Evolutionary conservation across 2,888 invertebrate genomes (phyloP).

Genomic region (Drosophila mimetica): DNA sequence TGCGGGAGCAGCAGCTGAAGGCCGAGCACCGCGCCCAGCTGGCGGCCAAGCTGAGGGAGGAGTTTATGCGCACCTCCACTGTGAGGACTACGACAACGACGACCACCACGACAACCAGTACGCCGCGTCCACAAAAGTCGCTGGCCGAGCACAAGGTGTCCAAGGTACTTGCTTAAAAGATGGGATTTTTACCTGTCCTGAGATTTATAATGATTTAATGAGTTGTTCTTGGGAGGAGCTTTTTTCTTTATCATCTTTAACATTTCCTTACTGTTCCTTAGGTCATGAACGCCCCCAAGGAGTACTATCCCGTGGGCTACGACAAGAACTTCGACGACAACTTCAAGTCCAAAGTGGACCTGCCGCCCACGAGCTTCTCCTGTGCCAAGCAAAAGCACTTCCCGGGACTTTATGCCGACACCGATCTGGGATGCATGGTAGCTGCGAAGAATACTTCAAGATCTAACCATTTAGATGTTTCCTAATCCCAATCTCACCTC

Average conservation of each 20-base stretch:
- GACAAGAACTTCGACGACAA: constrained; percentile 96
- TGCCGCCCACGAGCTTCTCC: constrained; percentile 93
- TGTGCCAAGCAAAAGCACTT: constrained; percentile 96
- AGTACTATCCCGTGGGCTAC: constrained; percentile 94
- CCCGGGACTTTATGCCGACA: constrained; percentile 94
- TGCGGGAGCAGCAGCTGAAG: constrained; percentile 89
- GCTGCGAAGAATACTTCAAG: no score
- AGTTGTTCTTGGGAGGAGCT: no score
- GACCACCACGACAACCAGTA: constrained; percentile 83
- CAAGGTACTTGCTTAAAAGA: constrained; percentile 51
- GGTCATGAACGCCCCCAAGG: constrained; percentile 95
- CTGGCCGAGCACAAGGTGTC: constrained; percentile 76
- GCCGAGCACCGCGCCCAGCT: constrained; percentile 85
- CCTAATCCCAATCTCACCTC: background rate
- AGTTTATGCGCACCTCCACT: constrained; percentile 85
- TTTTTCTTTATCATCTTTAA: background rate
- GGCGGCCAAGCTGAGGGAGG: constrained; percentile 78
- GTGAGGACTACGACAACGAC: constrained; percentile 84
- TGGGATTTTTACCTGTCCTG: no score
- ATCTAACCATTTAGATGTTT: background rate
- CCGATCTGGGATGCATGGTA: constrained; percentile 95
- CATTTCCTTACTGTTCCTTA: constrained; percentile 74
- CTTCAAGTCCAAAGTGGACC: constrained; percentile 92
- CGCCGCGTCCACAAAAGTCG: constrained; percentile 43
- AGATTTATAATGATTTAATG: no score